Percentiles rank a stretch among this genome's conserved stretches.
Evolutionary conservation across 2,888 invertebrate genomes (phyloP).

Genomic region (Ormyrus labotus): DNA sequence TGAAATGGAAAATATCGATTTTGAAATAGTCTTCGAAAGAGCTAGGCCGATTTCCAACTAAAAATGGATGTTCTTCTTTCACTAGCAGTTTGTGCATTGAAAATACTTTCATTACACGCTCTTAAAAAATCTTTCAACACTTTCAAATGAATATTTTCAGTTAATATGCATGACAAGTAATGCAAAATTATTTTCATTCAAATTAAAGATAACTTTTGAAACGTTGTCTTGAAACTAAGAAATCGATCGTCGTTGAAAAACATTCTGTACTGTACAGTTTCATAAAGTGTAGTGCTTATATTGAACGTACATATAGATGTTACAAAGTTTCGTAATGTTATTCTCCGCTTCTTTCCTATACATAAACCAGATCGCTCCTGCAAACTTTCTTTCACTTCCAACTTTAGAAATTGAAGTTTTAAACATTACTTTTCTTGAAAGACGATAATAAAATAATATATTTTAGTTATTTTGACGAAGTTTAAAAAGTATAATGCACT

Average conservation of each 20-base stretch:
- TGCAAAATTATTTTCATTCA: background rate
- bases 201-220: conserved; percentile 4
- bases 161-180: background rate
- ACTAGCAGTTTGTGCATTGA: background rate
- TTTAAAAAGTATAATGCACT: too few species aligned
- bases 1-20: too few species aligned
- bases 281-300: conserved; percentile 9
- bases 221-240: background rate
- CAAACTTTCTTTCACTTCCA: conserved; percentile 37
- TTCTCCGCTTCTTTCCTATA: conserved; percentile 25
- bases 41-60: too few species aligned
- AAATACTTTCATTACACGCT: background rate
- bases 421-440: conserved; percentile 4
- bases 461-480: background rate
- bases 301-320: background rate
- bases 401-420: conserved; percentile 32
- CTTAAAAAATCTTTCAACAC: background rate
- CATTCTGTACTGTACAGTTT: background rate
- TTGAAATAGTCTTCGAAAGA: too few species aligned
- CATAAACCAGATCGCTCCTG: conserved; percentile 34
- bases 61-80: background rate
- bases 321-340: conserved; percentile 38
- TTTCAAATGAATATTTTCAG: background rate
- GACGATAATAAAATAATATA: conserved; percentile 16
- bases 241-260: conserved; percentile 23